A percentile compares a stretch with the other conserved stretches of the same genome.
Conservation (phyloP, 1,140 invertebrate species). For the Trypoxylus dichotomus region DNA sequence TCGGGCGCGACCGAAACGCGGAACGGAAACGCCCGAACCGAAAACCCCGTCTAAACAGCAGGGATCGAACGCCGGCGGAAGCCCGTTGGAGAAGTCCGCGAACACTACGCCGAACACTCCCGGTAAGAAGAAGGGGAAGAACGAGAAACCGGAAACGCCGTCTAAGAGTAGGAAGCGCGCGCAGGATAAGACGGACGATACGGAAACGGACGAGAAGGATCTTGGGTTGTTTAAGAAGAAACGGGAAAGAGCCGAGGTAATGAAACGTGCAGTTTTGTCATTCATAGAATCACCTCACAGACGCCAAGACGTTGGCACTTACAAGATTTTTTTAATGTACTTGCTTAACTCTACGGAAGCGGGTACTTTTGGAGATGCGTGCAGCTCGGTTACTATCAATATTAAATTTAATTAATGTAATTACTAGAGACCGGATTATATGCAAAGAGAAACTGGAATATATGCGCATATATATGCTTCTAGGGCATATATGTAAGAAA, state of each 20-base stretch:
- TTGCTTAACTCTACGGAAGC: no score
- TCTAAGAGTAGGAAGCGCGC: slow-evolving; percentile 75
- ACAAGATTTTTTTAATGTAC: no score
- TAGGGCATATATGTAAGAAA: no score
- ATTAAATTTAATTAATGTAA: no score
- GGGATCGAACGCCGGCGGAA: slow-evolving; percentile 35
- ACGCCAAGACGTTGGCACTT: no score
- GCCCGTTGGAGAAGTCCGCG: slow-evolving; percentile 55
- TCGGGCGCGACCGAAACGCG: slow-evolving; percentile 55
- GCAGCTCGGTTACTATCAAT: no score
- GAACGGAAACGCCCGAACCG: slow-evolving; percentile 73
- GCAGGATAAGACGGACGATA: slow-evolving; percentile 59
- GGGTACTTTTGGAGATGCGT: no score
- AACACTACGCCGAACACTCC: slow-evolving; percentile 54
- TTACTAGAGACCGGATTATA: no score
- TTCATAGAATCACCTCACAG: no score
- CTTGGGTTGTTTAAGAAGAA: slow-evolving; percentile 72
- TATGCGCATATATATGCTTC: no score
- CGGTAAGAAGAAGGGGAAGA: slow-evolving; percentile 64
- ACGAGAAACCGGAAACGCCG: slow-evolving; percentile 66
- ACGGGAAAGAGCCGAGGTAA: slow-evolving; percentile 63
- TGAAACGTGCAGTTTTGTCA: no score
- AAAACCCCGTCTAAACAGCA: slow-evolving; percentile 58
- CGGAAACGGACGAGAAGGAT: slow-evolving; percentile 62
- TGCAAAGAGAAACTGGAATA: no score